These are phyloP conservation scores for Drosophila pseudotakahashii DNA, from an alignment of 2,888 invertebrate genomes.

Conservation along the genomic window DNA sequence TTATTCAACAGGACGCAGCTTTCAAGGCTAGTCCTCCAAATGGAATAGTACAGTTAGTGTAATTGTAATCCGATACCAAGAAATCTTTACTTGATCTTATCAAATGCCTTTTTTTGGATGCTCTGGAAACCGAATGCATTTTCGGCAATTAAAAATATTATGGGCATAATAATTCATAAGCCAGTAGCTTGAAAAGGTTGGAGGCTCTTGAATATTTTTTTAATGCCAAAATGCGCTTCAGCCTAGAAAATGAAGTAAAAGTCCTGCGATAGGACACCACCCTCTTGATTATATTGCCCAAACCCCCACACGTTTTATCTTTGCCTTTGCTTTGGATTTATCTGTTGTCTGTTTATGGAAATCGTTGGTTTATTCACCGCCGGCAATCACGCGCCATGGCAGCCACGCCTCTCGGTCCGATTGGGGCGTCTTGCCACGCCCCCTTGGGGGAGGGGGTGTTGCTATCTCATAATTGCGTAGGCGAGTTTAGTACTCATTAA, in stretches of 20 bases:
- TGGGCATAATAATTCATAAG: too few species aligned
- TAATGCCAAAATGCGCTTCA: neutral
- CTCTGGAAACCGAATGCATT: too few species aligned
- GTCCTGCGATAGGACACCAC: neutral
- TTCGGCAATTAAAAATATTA: too few species aligned
- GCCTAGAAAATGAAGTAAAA: neutral
- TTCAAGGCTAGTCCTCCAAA: neutral
- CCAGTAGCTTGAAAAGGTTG: neutral
- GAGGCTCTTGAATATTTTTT: neutral
- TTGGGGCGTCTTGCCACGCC: conserved; percentile 1
- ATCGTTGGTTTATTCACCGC: conserved; percentile 44
- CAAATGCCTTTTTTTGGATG: too few species aligned
- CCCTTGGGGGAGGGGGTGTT: neutral
- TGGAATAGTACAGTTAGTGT: neutral
- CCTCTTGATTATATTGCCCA: neutral
- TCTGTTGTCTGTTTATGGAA: conserved; percentile 22
- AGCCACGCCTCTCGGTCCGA: conserved; percentile 15
- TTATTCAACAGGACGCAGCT: neutral
- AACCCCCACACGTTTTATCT: too few species aligned
- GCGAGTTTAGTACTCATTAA: conserved; percentile 78
- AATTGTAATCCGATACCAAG: too few species aligned
- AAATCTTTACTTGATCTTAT: too few species aligned
- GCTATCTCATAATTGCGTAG: conserved; percentile 76
- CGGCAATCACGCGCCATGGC: conserved; percentile 55
- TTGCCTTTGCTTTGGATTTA: conserved; percentile 2